Evolutionary conservation across 2,888 invertebrate genomes (phyloP), one percentile per base, ranked within the genome.

Genomic region (Thyatira batis): DNA sequence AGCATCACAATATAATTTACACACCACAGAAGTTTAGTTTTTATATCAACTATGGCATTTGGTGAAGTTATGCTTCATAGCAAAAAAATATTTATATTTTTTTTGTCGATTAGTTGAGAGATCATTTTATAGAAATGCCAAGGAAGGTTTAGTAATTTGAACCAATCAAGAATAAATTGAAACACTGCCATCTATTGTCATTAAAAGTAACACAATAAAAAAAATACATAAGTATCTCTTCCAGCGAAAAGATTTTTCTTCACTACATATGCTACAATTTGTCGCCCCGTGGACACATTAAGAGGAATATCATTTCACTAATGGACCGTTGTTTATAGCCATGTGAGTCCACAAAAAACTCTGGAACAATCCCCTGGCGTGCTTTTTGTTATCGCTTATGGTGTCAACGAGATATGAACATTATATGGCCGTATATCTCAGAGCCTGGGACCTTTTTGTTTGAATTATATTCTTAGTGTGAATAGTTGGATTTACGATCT

Each of bases 241-340:
- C 75, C 54, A 80, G 73, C 4, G 28, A 6, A 9, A 28, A 10
- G 3, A 21, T 21, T 61, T 49, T 63, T 61, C 67, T 27, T n/a
- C n/a, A 66, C 55, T 49, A 60, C 72, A 76, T 73, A 73, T 74
- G 71, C 60, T 71, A 72, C 76, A 80, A 80, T 80, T 81, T 76
- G 71, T 76, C 76, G 75, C 79, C 75, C 75, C 68, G 75, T 80
- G 81, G 81, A 80, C 82, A 80, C 79, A 82, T 85, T 85, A 84
- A 84, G 80, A 80, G 78, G 78, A 85, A 87, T 85, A 87, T 87
- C 80, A 87, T 87, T 85, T 79, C 84, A 73, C 85, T 88, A 89
- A 89, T 89, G 87, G 87, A 84, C 76, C 71, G 71, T 77, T 80
- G 80, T 75, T 78, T 77, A 69, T 76, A 64, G n/a, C 39, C 39